Percentiles rank a stretch among this genome's conserved stretches.
These are phyloP conservation scores for Scolopax bukidnonensis DNA, from an alignment of 2,797 vertebrate genomes.

Conservation along the genomic window DNA sequence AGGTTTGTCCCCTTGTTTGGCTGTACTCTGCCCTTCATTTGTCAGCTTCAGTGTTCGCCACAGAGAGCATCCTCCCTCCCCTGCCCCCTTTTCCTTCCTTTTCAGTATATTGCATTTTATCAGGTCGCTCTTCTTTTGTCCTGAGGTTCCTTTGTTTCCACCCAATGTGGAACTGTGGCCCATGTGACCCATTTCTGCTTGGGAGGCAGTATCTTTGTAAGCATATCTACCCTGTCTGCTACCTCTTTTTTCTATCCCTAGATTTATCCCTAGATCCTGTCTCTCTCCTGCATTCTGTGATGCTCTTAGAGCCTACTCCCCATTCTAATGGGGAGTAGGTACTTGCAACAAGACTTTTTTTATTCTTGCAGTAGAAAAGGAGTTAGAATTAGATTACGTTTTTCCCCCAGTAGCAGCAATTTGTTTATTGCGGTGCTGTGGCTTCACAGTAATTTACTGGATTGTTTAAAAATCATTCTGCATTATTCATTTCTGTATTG, in stretches of 20 bases:
- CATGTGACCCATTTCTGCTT: background rate
- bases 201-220: background rate
- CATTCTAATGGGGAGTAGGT: background rate
- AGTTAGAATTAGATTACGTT: background rate
- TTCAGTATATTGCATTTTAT: background rate
- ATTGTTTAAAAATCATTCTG: background rate
- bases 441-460: background rate
- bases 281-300: background rate
- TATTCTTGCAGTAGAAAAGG: background rate
- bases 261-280: background rate
- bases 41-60: background rate
- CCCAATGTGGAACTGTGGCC: accelerated
- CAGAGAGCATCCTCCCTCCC: background rate
- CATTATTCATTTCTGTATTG: background rate
- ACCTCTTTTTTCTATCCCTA: background rate
- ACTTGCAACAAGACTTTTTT: background rate
- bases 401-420: background rate
- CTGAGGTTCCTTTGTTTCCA: background rate
- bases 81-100: background rate
- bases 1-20: conserved; percentile 3
- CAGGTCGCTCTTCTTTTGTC: background rate
- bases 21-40: conserved; percentile 45
- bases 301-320: background rate
- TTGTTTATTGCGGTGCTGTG: background rate
- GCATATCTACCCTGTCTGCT: background rate